Percentiles rank a stretch among this genome's conserved stretches.
Evolutionary conservation across 2,888 invertebrate genomes (phyloP).

Genomic region (Agriotes lineatus): DNA sequence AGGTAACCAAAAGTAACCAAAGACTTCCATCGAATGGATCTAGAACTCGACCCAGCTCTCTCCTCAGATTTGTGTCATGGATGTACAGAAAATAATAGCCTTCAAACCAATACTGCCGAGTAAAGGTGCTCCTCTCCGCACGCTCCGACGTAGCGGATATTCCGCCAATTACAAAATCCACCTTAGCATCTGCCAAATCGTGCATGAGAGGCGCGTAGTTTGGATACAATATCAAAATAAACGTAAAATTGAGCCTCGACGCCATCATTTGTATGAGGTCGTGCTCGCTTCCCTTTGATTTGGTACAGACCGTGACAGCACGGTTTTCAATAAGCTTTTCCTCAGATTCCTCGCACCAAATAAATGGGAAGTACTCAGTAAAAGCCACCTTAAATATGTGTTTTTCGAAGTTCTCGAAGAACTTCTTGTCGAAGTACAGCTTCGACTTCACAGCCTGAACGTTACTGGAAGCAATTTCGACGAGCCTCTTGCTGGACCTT

Average conservation of each 20-base stretch:
- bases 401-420: slow-evolving; percentile 12
- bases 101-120: slow-evolving; percentile 38
- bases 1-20: slow-evolving; percentile 14
- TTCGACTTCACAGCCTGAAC: neutral
- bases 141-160: slow-evolving; percentile 37
- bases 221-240: neutral
- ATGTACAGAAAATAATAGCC: slow-evolving; percentile 44
- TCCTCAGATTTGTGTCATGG: slow-evolving; percentile 20
- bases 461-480: neutral
- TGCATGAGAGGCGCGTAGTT: neutral
- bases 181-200: neutral
- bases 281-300: slow-evolving; percentile 11
- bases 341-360: slow-evolving; percentile 9
- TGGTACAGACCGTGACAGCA: neutral
- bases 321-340: neutral
- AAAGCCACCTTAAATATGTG: slow-evolving; percentile 26
- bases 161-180: slow-evolving; percentile 31
- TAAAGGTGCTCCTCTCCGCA: slow-evolving; percentile 31
- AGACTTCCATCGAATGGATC: slow-evolving; percentile 36
- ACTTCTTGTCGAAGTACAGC: neutral
- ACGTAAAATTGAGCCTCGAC: slow-evolving; percentile 18
- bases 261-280: slow-evolving; percentile 14
- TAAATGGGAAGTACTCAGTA: slow-evolving; percentile 30
- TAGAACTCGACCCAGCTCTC: slow-evolving; percentile 37
- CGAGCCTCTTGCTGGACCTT: neutral